phyloP scores from a whole-genome alignment of 2,113 vertebrate genomes.

The Oryzias curvinotus region DNA sequence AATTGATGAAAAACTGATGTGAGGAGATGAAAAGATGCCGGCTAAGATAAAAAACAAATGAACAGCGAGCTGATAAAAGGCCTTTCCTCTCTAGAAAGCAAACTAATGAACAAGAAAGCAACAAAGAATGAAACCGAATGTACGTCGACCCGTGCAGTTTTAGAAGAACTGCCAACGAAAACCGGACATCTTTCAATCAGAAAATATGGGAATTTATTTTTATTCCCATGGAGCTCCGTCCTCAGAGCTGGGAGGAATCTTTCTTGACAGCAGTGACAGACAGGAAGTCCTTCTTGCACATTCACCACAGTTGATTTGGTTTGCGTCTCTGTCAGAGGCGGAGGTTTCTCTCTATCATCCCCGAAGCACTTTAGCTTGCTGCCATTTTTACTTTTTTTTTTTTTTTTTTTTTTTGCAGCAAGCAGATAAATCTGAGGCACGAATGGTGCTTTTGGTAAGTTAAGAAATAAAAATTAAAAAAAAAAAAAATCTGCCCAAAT shows the following conservation, averaged over 20 bases:
- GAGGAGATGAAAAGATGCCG: conserved; percentile 5
- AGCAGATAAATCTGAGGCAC: conserved; percentile 36
- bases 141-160: not conserved
- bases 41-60: conserved; percentile 12
- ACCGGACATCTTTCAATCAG: conserved; percentile 25
- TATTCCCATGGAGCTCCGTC: conserved; percentile 26
- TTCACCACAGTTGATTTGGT: conserved; percentile 28
- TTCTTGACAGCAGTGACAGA: conserved; percentile 50
- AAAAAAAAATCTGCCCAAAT: conserved; percentile 8
- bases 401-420: conserved; percentile 2
- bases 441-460: conserved; percentile 15
- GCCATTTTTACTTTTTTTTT: not conserved
- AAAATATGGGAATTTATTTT: conserved; percentile 26
- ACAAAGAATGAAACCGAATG: not conserved
- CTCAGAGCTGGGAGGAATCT: conserved; percentile 28
- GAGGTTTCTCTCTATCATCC: conserved; percentile 30
- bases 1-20: conserved; percentile 14
- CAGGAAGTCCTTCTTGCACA: conserved; percentile 41
- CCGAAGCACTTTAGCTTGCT: conserved; percentile 36
- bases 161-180: conserved; percentile 4
- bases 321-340: conserved; percentile 23
- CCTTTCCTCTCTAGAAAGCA: conserved; percentile 12
- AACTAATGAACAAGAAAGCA: conserved; percentile 1
- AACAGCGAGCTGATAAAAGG: conserved; percentile 23
- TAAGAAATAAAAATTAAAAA: conserved; percentile 4